phyloP scores from a whole-genome alignment of 2,113 vertebrate genomes.

The Hiodon tergisus region DNA sequence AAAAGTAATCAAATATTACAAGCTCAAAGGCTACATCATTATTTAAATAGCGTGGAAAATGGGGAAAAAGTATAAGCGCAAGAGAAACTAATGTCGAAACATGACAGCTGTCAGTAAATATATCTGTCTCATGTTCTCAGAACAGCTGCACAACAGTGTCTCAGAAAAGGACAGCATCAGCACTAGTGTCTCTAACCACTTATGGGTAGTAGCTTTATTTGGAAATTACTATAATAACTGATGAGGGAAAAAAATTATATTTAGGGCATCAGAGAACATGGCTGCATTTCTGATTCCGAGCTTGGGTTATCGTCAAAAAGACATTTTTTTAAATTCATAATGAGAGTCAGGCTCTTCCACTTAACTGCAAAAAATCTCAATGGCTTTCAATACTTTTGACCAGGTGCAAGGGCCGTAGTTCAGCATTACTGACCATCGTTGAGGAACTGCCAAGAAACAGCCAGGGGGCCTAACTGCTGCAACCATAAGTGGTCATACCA shows the following conservation, averaged over 20 bases:
- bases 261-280: not conserved
- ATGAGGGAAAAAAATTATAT: not conserved
- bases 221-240: not conserved
- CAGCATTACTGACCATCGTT: constrained; percentile 2
- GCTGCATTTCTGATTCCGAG: not conserved
- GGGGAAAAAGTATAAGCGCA: not conserved
- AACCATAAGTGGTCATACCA: not conserved
- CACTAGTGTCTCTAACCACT: not conserved
- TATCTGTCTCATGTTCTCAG: not conserved
- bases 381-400: constrained; percentile 2
- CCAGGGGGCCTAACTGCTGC: not conserved
- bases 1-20: not conserved
- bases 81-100: not conserved
- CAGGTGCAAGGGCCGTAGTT: not conserved
- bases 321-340: not conserved
- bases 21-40: too few species aligned
- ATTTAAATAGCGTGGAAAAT: too few species aligned
- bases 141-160: constrained; percentile 1
- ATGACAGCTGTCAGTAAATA: not conserved
- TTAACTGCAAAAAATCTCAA: not conserved
- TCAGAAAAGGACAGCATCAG: not conserved
- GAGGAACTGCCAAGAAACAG: constrained; percentile 14
- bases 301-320: not conserved
- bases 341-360: not conserved
- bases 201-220: too few species aligned